Percentiles rank a stretch among this genome's conserved stretches.
Conservation (phyloP, 2,113 vertebrate species). For the Notarius quadriscutis region DNA sequence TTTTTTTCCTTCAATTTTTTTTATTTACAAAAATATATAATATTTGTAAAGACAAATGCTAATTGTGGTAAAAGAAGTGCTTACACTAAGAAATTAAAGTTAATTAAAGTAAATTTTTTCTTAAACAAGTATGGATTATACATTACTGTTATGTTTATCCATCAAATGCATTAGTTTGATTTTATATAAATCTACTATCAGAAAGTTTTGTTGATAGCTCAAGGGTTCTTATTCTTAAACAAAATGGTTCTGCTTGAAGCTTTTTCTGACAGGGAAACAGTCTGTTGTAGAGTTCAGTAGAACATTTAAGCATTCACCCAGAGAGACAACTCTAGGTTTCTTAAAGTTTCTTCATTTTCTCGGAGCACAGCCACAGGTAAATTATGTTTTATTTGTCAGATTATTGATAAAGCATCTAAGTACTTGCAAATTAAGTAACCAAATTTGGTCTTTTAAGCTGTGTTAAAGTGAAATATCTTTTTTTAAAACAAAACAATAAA, state of each 20-base stretch:
- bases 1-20: too few species aligned
- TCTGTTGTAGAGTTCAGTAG: neutral
- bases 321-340: neutral
- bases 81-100: neutral
- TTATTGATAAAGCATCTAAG: neutral
- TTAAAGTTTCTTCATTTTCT: neutral
- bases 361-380: neutral
- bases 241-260: neutral
- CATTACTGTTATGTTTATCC: neutral
- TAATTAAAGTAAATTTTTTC: neutral
- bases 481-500: neutral
- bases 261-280: neutral
- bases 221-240: neutral
- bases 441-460: neutral
- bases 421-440: neutral
- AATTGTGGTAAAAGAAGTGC: neutral
- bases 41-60: neutral
- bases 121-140: neutral
- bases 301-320: neutral
- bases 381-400: neutral
- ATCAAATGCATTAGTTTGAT: neutral
- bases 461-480: neutral
- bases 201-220: neutral
- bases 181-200: neutral
- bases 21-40: neutral